A percentile compares a stretch with the other conserved stretches of the same genome.
phyloP scores from a whole-genome alignment of 2,113 vertebrate species.

The Glaucidium brasilianum region DNA sequence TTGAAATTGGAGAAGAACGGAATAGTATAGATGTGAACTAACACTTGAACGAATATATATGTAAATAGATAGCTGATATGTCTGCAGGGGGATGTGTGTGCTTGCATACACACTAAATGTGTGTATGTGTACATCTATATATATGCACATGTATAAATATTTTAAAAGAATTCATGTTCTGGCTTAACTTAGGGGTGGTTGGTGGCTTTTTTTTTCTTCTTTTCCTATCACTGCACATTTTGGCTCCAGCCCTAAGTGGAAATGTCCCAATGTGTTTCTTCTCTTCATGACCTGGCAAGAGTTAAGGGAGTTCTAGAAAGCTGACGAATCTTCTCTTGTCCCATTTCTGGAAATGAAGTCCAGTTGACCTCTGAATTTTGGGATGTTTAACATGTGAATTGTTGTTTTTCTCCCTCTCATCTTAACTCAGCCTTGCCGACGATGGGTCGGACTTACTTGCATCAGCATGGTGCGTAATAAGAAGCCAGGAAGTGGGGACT shows the following conservation, averaged over 20 bases:
- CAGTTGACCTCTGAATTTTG: background rate
- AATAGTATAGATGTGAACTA: background rate
- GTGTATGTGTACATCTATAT: background rate
- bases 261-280: background rate
- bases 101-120: background rate
- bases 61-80: background rate
- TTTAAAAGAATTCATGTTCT: background rate
- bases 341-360: background rate
- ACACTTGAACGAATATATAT: background rate
- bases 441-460: background rate
- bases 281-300: constrained; percentile 3
- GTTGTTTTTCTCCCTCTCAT: background rate
- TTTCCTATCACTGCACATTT: background rate
- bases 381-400: background rate
- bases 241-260: constrained; percentile 5
- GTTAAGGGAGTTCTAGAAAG: constrained; percentile 12
- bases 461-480: background rate
- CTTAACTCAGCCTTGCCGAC: background rate
- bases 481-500: constrained; percentile 46
- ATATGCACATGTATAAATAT: background rate
- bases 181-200: background rate
- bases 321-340: background rate
- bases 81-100: background rate
- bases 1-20: background rate
- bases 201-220: too few species aligned